Conservation (phyloP, 2,113 vertebrate genomes). For the Rissa tridactyla region DNA sequence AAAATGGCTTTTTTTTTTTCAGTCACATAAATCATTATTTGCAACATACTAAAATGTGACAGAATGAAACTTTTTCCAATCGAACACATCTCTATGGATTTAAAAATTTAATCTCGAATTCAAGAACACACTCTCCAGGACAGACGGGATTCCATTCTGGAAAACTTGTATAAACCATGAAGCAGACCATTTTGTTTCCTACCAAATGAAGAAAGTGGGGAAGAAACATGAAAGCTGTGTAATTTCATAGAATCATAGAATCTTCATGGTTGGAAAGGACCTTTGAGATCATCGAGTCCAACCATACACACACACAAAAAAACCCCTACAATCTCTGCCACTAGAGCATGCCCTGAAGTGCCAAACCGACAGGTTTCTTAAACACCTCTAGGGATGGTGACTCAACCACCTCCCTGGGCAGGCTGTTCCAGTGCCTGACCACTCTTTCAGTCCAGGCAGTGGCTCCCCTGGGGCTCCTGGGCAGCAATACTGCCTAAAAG, state of each 20-base stretch:
- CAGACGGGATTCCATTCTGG: neutral
- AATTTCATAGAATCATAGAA: neutral
- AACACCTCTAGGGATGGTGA: too few relatives aligned
- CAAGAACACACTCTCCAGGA: neutral
- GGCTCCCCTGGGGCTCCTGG: neutral
- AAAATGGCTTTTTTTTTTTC: slow-evolving; percentile 2
- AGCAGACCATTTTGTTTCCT: neutral
- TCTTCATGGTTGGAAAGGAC: too few relatives aligned
- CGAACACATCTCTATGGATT: neutral
- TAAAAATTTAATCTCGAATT: neutral
- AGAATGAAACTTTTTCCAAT: neutral
- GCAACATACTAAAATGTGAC: neutral
- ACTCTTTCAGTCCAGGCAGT: neutral
- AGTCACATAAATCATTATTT: slow-evolving; percentile 8
- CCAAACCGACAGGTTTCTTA: too few relatives aligned
- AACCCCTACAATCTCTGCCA: too few relatives aligned
- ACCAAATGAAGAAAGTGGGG: neutral
- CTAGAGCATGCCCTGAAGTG: too few relatives aligned
- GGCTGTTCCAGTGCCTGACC: too few relatives aligned
- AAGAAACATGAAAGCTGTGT: neutral
- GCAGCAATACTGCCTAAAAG: neutral
- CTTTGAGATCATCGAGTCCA: too few relatives aligned
- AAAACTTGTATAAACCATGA: neutral
- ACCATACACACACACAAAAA: too few relatives aligned
- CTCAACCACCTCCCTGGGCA: too few relatives aligned